phyloP scores from a whole-genome alignment of 2,797 vertebrate genomes.

The Xerus rutilus region DNA sequence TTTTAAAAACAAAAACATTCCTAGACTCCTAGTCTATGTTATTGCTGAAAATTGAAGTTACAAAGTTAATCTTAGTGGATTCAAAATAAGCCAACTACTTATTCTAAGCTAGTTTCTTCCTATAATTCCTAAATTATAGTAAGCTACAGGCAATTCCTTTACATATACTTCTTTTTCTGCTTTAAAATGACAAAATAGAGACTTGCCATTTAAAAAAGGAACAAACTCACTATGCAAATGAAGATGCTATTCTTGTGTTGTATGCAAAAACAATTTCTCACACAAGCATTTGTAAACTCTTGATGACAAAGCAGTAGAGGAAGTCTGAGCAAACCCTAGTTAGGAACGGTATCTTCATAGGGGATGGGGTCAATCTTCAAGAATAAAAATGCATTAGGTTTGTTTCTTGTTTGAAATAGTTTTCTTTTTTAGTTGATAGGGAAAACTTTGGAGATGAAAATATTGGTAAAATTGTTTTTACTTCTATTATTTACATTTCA shows the following conservation, averaged over 20 bases:
- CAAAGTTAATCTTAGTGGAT: slow-evolving; percentile 21
- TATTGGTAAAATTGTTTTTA: neutral
- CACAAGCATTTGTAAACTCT: neutral
- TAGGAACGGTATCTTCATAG: neutral
- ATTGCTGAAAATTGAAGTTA: slow-evolving; percentile 16
- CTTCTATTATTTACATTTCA: slow-evolving; percentile 15
- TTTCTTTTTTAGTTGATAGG: neutral
- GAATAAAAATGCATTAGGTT: neutral
- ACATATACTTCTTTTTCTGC: neutral
- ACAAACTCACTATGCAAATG: neutral
- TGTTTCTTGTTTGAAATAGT: neutral
- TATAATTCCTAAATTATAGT: neutral
- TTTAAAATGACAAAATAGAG: neutral
- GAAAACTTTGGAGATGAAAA: neutral
- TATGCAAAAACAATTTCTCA: neutral
- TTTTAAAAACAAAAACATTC: neutral
- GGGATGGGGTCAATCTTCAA: neutral
- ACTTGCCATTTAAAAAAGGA: slow-evolving; percentile 1
- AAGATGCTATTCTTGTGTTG: neutral
- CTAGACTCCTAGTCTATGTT: neutral
- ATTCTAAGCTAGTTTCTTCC: neutral
- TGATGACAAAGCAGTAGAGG: neutral
- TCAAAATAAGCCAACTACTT: slow-evolving; percentile 31
- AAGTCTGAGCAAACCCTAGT: neutral
- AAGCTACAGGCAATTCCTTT: slow-evolving; percentile 8